Percentiles rank a stretch among this genome's conserved stretches.
phyloP scores from a whole-genome alignment of 2,113 vertebrate species.

The Plecturocebus donacophilus region DNA sequence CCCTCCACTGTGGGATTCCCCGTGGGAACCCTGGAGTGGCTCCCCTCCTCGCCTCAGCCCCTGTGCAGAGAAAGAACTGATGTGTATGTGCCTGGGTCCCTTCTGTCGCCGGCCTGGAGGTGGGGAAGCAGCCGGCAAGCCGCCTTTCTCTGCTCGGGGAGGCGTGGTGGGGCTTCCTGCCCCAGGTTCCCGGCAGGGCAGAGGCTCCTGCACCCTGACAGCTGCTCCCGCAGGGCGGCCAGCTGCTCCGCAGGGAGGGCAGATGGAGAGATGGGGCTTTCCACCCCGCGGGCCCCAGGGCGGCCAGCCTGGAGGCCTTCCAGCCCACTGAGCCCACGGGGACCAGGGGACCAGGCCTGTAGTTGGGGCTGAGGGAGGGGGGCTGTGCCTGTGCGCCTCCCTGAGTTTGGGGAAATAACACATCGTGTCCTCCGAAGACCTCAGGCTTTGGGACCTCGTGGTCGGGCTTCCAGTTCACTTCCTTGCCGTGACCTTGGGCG shows the following conservation, averaged over 20 bases:
- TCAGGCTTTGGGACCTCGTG: not conserved
- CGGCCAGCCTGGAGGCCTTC: not conserved
- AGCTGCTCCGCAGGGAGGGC: slow-evolving; percentile 54
- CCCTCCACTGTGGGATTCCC: not conserved
- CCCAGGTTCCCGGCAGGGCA: not conserved
- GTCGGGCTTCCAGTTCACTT: not conserved
- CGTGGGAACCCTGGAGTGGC: not conserved
- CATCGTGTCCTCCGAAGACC: not conserved
- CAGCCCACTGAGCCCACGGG: not conserved
- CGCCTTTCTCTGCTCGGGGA: not conserved
- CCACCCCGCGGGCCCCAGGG: not conserved
- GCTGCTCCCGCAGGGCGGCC: slow-evolving; percentile 48
- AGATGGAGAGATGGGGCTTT: slow-evolving; percentile 55
- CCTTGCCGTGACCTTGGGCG: slow-evolving; percentile 56
- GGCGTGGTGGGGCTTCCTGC: not conserved
- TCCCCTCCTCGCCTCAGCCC: not conserved
- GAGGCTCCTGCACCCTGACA: slow-evolving; percentile 48
- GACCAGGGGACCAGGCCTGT: not conserved
- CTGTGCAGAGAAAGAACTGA: not conserved
- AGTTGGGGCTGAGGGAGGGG: not conserved
- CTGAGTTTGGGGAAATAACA: not conserved
- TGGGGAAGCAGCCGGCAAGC: not conserved
- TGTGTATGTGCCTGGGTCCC: not conserved
- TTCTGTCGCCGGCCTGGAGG: not conserved
- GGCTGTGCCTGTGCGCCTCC: rapidly evolving